Base-by-base conservation (phyloP, 2,888 invertebrate species). In the Spicauda simplicius region DNA sequence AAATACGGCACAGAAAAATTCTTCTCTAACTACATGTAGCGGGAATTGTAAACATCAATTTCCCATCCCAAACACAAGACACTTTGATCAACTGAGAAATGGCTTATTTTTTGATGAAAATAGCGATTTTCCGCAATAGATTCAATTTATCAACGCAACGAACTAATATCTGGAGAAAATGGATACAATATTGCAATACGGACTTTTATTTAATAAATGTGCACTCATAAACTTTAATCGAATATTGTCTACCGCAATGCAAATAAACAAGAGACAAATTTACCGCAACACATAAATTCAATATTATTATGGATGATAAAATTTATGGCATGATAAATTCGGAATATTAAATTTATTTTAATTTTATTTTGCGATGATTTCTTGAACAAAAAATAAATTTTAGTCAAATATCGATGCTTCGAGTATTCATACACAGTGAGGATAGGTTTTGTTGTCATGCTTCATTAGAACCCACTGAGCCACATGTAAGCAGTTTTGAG, bases 121-220 rank as follows among this genome's bases (percentile, higher is more conserved):
- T 18, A 70, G 63, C 62, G 76, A 79, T 75, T 77, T 76, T 77
- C 73, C 77, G 68, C 71, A 75, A 82, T 78, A 84, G 79, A 88
- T 86, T 85, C 80, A 82, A 88, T 88, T 52, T 52, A 83, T 80
- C 78, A 80, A 79, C 77, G 73, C 16, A 25, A 41, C 2, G 19
- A 37, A 54, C 41, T 30, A 20, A 61, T 12, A 41, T 10, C 12
- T 30, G 2, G n/a, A n/a, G 53, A 52, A 45, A 58, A 33, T 18
- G n/a, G 11, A 58, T 61, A 52, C 20, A 20, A 61, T 18, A 41
- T 10, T 7, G 41, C 19, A 57, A 57, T 18, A 33, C 16, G 14
- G 53, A 19, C 48, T 30, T 0, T 14, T 25, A 25, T 25, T 25
- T 4, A 25, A 25, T 25, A 25, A 41, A 41, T 50, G 14, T 33